Conservation (phyloP, 1,140 invertebrate species). For the Onthophagus taurus region DNA sequence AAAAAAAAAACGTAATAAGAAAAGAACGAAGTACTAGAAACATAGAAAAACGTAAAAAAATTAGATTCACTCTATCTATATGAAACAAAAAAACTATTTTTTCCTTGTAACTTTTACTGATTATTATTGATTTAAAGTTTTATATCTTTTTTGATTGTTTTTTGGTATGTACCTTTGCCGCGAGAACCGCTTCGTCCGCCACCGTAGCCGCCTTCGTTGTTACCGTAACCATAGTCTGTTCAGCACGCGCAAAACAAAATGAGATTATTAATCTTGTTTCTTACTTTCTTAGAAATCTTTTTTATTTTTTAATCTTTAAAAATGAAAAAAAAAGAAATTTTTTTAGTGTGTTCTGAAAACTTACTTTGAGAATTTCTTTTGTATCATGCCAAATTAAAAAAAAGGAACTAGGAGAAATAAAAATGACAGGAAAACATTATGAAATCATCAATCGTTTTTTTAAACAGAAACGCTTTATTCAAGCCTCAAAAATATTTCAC, state of each 20-base stretch:
- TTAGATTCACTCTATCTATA: slow-evolving; percentile 11
- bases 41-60: slow-evolving; percentile 13
- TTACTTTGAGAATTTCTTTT: too few relatives aligned
- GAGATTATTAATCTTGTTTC: slow-evolving; percentile 36
- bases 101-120: too few relatives aligned
- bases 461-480: slow-evolving; percentile 52
- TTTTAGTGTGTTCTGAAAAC: too few relatives aligned
- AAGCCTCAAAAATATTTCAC: slow-evolving; percentile 49
- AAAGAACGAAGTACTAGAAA: too few relatives aligned
- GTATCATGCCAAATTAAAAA: too few relatives aligned
- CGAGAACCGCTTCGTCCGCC: slow-evolving; percentile 63
- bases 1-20: slow-evolving; percentile 5
- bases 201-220: slow-evolving; percentile 70
- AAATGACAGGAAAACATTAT: slow-evolving; percentile 48
- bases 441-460: too few relatives aligned
- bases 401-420: too few relatives aligned
- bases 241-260: slow-evolving; percentile 40
- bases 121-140: too few relatives aligned
- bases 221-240: slow-evolving; percentile 69
- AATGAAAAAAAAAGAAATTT: too few relatives aligned
- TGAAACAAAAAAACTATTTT: too few relatives aligned
- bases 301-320: too few relatives aligned
- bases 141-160: too few relatives aligned
- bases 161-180: slow-evolving; percentile 69
- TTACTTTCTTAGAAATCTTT: neutral